Base-by-base conservation (phyloP, 1,140 invertebrate species). In the Drosophila bocqueti region DNA sequence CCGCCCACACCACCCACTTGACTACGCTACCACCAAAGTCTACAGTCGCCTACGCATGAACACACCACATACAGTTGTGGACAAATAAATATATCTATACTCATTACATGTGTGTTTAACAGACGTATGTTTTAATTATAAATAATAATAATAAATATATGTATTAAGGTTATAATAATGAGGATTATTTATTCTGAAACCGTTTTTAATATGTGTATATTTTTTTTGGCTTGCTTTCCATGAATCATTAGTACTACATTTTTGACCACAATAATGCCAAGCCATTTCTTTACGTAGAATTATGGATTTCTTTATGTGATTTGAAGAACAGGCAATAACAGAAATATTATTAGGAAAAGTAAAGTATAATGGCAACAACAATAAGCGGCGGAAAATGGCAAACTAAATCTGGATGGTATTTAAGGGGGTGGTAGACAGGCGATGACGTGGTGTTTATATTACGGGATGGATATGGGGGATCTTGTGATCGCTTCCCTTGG, bases 21-120 rank as follows among this genome's bases (percentile, higher is more conserved):
- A 21, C 54, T 21, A 36, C 67, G 21, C 65, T 49, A 68, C 21
- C 31, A 13, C 38, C 24, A 42, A 50, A 34, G 45, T 73, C 43
- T 69, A 65, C 66, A 71, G 43, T 73, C 69, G 69, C 69, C 69
- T 60, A 73, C 69, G 69, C 69, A 73, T 49, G 47, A 72, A n/a
- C 68, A 21, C 68, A 40, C 42, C 50, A 18, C 24, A 69, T 31
- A 38, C 43, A 63, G 26, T 38, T 31, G 18, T 26, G 59, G 34
- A 0, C 34, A 47, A 45, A 15, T 65, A 6, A 69, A 69, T 69
- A 65, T 5, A 13, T 36, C 10, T 11, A 9, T 9, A 2, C 8
- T 34, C 29, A 29, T 29, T 29, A 29, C 6, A 29, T 6, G 29
- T 7, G 29, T 29, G 29, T 29, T 29, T 29, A 7, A 29, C 29